phyloP scores from a whole-genome alignment of 2,113 vertebrate species.

The Hymenochirus boettgeri region DNA sequence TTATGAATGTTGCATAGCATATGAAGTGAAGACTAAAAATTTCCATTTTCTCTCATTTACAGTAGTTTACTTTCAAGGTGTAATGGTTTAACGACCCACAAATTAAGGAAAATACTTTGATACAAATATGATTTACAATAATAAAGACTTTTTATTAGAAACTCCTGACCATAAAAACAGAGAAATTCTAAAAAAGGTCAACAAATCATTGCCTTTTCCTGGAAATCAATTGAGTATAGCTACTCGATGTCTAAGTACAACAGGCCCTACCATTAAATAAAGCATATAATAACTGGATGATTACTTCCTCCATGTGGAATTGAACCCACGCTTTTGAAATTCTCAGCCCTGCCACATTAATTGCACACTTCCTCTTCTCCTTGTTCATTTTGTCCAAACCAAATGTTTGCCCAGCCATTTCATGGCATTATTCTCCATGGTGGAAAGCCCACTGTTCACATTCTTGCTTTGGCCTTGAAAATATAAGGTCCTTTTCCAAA shows the following conservation, averaged over 20 bases:
- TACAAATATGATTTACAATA: no score
- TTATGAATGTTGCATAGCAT: no score
- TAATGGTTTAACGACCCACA: no score
- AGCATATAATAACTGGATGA: slow-evolving; percentile 15
- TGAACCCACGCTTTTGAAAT: slow-evolving; percentile 28
- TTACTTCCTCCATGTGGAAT: slow-evolving; percentile 21
- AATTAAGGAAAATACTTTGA: no score
- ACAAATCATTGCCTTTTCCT: not conserved
- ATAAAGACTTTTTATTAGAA: no score
- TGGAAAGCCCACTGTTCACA: slow-evolving; percentile 24
- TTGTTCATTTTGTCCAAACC: slow-evolving; percentile 33
- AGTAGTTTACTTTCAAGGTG: no score
- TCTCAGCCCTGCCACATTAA: slow-evolving; percentile 19
- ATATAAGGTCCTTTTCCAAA: slow-evolving; percentile 26
- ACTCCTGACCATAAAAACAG: no score
- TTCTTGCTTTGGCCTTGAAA: slow-evolving; percentile 30
- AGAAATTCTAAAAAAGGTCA: not conserved
- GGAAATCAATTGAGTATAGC: not conserved
- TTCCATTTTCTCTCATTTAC: no score
- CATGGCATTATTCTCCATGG: slow-evolving; percentile 15
- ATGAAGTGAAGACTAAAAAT: no score
- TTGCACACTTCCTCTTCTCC: slow-evolving; percentile 25
- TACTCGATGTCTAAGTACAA: not conserved
- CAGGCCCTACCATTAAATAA: slow-evolving; percentile 10
- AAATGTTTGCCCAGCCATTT: slow-evolving; percentile 36